phyloP scores from a whole-genome alignment of 2,113 vertebrate genomes.

The Centrocercus urophasianus region DNA sequence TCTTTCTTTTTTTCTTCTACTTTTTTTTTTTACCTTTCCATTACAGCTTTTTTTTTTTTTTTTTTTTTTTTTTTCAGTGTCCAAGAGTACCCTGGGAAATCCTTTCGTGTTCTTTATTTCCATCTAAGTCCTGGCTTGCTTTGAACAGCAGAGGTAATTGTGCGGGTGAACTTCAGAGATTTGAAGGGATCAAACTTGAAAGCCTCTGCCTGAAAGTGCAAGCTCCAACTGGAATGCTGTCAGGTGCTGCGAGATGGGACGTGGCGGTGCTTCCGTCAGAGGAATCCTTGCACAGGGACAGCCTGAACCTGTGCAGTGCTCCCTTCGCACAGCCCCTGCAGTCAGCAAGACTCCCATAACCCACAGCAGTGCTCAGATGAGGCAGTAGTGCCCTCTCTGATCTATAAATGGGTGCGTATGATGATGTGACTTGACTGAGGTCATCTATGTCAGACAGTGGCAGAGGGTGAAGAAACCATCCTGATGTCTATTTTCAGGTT shows the following conservation, averaged over 20 bases:
- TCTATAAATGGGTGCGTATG: rapidly evolving
- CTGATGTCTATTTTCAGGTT: neutral
- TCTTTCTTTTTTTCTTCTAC: neutral
- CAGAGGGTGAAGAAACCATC: neutral
- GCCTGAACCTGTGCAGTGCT: neutral
- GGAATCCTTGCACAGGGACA: neutral
- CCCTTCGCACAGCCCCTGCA: neutral
- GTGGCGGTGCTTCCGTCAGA: neutral
- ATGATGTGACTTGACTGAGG: neutral
- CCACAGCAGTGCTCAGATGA: neutral
- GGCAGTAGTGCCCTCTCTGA: neutral
- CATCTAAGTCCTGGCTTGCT: constrained; percentile 63
- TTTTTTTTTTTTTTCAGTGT: neutral
- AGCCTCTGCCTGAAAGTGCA: constrained; percentile 61
- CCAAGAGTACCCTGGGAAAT: constrained; percentile 61
- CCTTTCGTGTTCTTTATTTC: constrained; percentile 64
- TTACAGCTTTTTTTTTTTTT: no score
- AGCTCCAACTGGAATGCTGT: constrained; percentile 69
- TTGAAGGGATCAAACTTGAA: constrained; percentile 75
- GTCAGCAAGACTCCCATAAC: neutral
- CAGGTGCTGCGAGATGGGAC: constrained; percentile 1
- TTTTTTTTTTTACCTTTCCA: neutral
- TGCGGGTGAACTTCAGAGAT: constrained; percentile 64
- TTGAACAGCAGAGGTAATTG: constrained; percentile 70
- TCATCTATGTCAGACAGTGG: neutral